A percentile compares a stretch with the other conserved stretches of the same genome.
phyloP scores from a whole-genome alignment of 30 jellyfish, hydroid and myxozoan species.

The Nemopilema nomurai region DNA sequence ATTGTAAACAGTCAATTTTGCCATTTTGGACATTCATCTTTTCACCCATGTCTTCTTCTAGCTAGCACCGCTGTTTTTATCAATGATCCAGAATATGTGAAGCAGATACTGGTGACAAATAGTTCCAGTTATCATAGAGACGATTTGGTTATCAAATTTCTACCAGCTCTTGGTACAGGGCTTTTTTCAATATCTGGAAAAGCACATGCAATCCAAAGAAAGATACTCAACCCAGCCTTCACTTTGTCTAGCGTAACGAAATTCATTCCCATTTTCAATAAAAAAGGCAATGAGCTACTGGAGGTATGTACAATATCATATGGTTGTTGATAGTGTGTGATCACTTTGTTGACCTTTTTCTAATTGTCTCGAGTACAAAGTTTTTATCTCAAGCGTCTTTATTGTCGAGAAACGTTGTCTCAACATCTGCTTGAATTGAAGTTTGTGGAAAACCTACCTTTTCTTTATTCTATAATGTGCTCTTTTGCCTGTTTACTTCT shows the following conservation, averaged over 20 bases:
- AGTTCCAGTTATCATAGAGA: conserved; percentile 21
- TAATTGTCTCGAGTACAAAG: background rate
- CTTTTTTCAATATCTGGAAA: conserved; percentile 39
- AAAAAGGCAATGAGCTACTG: conserved; percentile 36
- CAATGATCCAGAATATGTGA: conserved; percentile 54
- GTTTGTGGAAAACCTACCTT: background rate
- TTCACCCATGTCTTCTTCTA: background rate
- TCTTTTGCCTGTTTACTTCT: background rate
- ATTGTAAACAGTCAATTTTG: background rate
- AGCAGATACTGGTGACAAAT: conserved; percentile 55
- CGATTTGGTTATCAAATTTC: conserved; percentile 1
- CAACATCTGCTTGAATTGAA: background rate
- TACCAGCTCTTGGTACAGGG: conserved; percentile 61
- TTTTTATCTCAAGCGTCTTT: too few relatives aligned
- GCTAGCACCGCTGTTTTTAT: conserved; percentile 41
- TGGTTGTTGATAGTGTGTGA: background rate
- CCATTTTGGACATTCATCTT: background rate
- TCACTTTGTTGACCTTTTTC: background rate
- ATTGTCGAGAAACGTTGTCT: background rate
- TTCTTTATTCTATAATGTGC: background rate
- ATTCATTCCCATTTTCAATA: conserved; percentile 34
- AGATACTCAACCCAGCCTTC: conserved; percentile 45
- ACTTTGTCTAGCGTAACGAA: conserved; percentile 37
- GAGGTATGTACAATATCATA: conserved; percentile 12
- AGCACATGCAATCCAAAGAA: conserved; percentile 51